phyloP scores from a whole-genome alignment of 2,797 vertebrate genomes.

The Neosilurus mollespiculum region DNA sequence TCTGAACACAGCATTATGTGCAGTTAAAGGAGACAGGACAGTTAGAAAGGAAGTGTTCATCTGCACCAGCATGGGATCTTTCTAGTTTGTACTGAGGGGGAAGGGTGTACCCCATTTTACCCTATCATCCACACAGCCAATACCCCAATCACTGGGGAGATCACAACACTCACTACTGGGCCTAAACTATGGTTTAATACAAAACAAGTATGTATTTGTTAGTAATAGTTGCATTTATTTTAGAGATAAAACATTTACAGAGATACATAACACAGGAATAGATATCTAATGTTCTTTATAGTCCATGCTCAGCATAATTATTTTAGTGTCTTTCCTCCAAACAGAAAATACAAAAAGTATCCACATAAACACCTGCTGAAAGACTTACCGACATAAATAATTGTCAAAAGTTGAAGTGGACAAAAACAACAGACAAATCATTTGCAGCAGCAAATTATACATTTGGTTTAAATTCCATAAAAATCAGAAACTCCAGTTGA shows the following conservation, averaged over 20 bases:
- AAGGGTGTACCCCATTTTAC: too few species aligned
- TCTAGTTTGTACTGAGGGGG: too few species aligned
- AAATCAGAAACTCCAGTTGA: conserved; percentile 2
- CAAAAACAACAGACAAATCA: conserved; percentile 29
- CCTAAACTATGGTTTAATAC: background rate
- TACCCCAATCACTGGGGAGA: background rate
- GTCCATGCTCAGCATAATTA: conserved; percentile 48
- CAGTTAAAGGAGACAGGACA: too few species aligned
- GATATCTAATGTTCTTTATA: conserved; percentile 46
- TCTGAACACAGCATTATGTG: too few species aligned
- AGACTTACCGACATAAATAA: conserved; percentile 53
- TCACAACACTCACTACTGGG: background rate
- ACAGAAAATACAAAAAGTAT: conserved; percentile 49
- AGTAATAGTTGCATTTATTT: conserved; percentile 66
- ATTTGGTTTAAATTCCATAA: conserved; percentile 26
- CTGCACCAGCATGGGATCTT: too few species aligned
- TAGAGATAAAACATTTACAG: conserved; percentile 69
- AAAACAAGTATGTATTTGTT: conserved; percentile 21
- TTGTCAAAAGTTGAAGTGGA: conserved; percentile 22
- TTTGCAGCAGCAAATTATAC: conserved; percentile 42
- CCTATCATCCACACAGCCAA: background rate
- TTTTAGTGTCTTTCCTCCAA: conserved; percentile 37
- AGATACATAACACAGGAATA: conserved; percentile 52
- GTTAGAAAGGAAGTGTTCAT: too few species aligned
- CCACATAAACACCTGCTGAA: conserved; percentile 29